phyloP scores from a whole-genome alignment of 1,140 invertebrate species.

The Penaeus chinensis region DNA sequence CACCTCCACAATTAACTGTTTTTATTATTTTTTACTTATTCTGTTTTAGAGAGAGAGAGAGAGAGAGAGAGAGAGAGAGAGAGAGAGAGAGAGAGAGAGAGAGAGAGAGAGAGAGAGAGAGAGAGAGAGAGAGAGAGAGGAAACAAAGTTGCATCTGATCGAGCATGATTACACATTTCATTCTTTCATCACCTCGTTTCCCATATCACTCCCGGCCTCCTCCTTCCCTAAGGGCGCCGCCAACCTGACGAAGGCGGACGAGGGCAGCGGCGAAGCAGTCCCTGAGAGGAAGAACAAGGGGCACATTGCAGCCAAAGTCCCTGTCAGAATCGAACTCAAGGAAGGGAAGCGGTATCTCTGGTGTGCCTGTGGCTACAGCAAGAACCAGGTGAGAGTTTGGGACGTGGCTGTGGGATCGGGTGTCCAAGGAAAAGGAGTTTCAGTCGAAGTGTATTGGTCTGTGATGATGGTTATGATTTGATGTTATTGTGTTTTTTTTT shows the following conservation, averaged over 20 bases:
- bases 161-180: too few relatives aligned
- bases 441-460: too few relatives aligned
- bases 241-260: neutral
- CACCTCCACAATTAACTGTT: too few relatives aligned
- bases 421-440: neutral
- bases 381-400: conserved; percentile 75
- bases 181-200: neutral
- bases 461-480: too few relatives aligned
- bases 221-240: neutral
- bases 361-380: conserved; percentile 94
- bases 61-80: too few relatives aligned
- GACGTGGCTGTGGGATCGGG: neutral
- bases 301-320: conserved; percentile 85
- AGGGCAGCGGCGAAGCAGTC: neutral
- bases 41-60: too few relatives aligned
- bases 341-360: conserved; percentile 87
- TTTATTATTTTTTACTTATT: too few relatives aligned
- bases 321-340: conserved; percentile 82
- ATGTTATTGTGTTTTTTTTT: too few relatives aligned
- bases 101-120: too few relatives aligned
- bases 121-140: too few relatives aligned
- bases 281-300: conserved; percentile 72
- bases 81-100: too few relatives aligned
- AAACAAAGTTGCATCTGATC: too few relatives aligned
- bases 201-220: neutral